A percentile compares a stretch with the other conserved stretches of the same genome.
These are phyloP conservation scores for Hoplostethus atlanticus DNA, from an alignment of 2,797 vertebrate genomes.

Conservation along the genomic window DNA sequence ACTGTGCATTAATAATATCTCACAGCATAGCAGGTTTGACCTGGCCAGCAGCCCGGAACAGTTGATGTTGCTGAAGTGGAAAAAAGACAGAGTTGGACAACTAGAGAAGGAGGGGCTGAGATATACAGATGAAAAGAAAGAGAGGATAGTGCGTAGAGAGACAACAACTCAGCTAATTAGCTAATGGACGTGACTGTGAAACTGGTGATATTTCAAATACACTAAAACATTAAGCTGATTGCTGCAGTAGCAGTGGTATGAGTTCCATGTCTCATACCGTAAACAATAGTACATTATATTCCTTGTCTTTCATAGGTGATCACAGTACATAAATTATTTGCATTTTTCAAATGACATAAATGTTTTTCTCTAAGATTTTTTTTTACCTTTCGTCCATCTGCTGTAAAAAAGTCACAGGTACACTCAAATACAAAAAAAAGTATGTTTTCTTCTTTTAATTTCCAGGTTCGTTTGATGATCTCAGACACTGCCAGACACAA, in stretches of 20 bases:
- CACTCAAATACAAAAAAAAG: background rate
- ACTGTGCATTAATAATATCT: conserved; percentile 75
- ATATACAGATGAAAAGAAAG: conserved; percentile 13
- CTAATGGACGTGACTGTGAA: conserved; percentile 67
- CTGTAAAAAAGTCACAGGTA: background rate
- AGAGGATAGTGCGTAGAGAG: conserved; percentile 20
- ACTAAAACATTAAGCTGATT: conserved; percentile 42
- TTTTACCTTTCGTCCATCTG: background rate
- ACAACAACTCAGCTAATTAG: conserved; percentile 63
- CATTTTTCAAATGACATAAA: background rate
- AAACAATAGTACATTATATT: background rate
- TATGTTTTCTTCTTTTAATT: conserved; percentile 11
- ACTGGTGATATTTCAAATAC: conserved; percentile 52
- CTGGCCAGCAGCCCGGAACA: conserved; percentile 64
- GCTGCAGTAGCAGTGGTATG: background rate
- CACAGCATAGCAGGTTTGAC: conserved; percentile 68
- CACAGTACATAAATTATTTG: background rate
- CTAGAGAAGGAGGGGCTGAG: background rate
- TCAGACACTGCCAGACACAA: conserved; percentile 96
- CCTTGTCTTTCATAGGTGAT: background rate
- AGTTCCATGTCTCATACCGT: background rate
- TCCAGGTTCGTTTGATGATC: conserved; percentile 95
- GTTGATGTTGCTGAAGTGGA: conserved; percentile 65
- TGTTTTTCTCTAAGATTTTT: background rate
- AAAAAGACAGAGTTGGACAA: conserved; percentile 39